Base-by-base conservation (phyloP, 2,113 vertebrate genomes). In the Myotis lucifugus region DNA sequence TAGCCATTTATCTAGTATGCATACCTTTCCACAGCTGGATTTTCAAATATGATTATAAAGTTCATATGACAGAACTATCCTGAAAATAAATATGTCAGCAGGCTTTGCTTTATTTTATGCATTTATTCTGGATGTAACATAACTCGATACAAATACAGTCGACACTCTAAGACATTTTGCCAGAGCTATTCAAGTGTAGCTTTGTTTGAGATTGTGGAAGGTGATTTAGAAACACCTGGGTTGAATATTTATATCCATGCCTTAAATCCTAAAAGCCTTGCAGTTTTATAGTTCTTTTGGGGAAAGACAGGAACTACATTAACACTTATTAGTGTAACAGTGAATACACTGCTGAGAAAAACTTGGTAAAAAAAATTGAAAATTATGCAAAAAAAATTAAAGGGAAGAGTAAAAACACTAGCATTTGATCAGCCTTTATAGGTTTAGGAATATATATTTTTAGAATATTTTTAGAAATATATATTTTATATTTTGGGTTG, bases 181-280 rank as follows among this genome's bases (percentile, higher is more conserved):
- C 74, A 89, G 96, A 97, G 54, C 92, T 97, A 40, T 91, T 96
- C 94, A 97, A 97, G 89, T 96, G 84, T 67, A 95, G 91, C 96
- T 97, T 98, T 9, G 82, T 97, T 98, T 97, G 93, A 98, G 96
- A 96, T 97, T 97, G 95, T 82, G 34, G 85, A 97, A 98, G 97
- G 95, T 98, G 97, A 96, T 98, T 97, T 97, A 98, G 97, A 98
- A 98, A 98, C 98, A 99, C 98, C 98, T 98, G 98, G 98, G 94
- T 81, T 18, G 81, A 97, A 98, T 98, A 98, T 98, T 98, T 98
- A 98, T 98, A 96, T 93, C 93, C 85, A 82, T 88, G 96, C 93
- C 96, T 95, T 98, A 97, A 97, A 97, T 98, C 97, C 97, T 98
- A 97, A 98, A 98, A 98, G 97, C 94, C 32, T 95, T 97, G 61